These are phyloP conservation scores for Nothoprocta perdicaria DNA, from an alignment of 2,113 vertebrate genomes.

Conservation along the genomic window DNA sequence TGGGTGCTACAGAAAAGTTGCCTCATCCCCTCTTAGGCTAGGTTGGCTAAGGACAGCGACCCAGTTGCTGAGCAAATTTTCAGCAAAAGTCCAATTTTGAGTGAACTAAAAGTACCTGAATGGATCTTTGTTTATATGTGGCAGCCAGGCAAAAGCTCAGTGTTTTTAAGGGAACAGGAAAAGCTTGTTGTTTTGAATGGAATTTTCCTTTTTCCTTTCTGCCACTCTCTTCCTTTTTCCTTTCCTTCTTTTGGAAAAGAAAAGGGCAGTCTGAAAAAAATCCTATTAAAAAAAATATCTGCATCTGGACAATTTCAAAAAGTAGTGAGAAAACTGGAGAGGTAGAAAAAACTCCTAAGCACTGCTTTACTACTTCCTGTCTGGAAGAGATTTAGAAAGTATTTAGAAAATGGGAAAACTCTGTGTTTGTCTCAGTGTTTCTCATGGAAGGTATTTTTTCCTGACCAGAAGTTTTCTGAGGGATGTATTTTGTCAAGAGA, in stretches of 20 bases:
- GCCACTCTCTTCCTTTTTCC: neutral
- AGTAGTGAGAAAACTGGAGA: neutral
- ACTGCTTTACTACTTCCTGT: neutral
- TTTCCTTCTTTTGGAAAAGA: slow-evolving; percentile 19
- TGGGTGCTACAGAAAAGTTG: rapidly evolving
- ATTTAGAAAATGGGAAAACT: slow-evolving; percentile 19
- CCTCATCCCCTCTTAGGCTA: neutral
- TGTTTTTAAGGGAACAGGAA: neutral
- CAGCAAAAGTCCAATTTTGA: no score
- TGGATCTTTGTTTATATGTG: neutral
- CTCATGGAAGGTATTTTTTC: neutral
- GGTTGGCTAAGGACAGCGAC: neutral
- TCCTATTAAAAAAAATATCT: rapidly evolving
- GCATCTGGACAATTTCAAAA: neutral
- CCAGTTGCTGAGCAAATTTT: neutral
- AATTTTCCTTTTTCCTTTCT: neutral
- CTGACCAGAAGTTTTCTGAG: neutral
- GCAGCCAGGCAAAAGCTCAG: neutral
- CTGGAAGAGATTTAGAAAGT: neutral
- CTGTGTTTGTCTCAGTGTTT: neutral
- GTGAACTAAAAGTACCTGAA: neutral
- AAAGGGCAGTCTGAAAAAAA: neutral
- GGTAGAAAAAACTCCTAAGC: neutral
- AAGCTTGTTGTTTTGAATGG: neutral
- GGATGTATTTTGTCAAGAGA: neutral